Base-by-base conservation (phyloP, 2,888 invertebrate genomes). In the Acrocyrtus sp. region DNA sequence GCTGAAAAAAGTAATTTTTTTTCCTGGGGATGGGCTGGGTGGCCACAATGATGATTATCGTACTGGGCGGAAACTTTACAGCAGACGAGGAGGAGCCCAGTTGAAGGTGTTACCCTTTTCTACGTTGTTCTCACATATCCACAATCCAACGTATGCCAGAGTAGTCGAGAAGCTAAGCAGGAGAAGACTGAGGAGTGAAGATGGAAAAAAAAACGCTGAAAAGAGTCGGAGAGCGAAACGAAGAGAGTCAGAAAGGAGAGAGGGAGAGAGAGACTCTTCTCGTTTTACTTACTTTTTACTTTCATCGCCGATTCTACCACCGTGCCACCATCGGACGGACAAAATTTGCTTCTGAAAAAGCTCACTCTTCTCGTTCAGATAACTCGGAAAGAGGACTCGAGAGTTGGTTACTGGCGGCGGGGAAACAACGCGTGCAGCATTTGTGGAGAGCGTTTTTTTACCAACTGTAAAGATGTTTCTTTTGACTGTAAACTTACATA, bases 31-130 rank as follows among this genome's bases (percentile, higher is more conserved):
- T 77, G 79, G 77, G 75, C 70, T 76, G 78, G 76, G 75, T 78
- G 76, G 76, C 73, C 73, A 54, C 29, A 76, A 70, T 63, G 56
- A 65, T 75, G 77, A 75, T 78, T 74, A 78, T 68, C 63, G 75
- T 74, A 68, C 74, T 57, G 79, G 79, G 78, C 78, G 79, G 77
- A 80, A 77, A 78, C 78, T 54, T 61, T 69, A 65, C 57, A 29
- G 27, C 73, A 69, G 74, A 74, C 73, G 70, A 80, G 79, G 79
- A 80, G 79, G 79, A 80, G 79, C 66, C 77, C 66, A 17, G 57
- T 41, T 39, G 50, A 75, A 77, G 76, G 76, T 75, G 75, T 76
- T 76, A 74, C 72, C 75, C 79, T 72, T 77, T 77, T 50, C 22
- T 72, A n/a, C n/a, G n/a, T n/a, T n/a, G n/a, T n/a, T n/a, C n/a